Conservation (phyloP, 1,140 invertebrate species). For the Drosophila sturtevanti region DNA sequence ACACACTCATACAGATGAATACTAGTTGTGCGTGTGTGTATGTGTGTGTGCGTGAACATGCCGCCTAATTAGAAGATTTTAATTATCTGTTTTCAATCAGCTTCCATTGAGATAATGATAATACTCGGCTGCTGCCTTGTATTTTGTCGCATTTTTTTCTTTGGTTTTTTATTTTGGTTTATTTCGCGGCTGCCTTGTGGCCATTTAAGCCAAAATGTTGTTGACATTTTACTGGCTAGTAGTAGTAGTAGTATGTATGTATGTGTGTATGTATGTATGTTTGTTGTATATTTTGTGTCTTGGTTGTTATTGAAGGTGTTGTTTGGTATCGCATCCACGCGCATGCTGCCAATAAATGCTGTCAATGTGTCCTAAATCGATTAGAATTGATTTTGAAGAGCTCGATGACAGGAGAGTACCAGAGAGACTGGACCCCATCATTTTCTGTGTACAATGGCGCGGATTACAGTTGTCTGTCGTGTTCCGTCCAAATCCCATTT, state of each 20-base stretch:
- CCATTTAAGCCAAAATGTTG: slow-evolving; percentile 65
- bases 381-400: slow-evolving; percentile 78
- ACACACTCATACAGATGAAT: slow-evolving; percentile 5
- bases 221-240: slow-evolving; percentile 57
- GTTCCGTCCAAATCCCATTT: slow-evolving; percentile 54
- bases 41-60: slow-evolving; percentile 74
- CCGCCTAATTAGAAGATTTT: slow-evolving; percentile 80
- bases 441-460: slow-evolving; percentile 60
- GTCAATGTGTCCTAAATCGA: slow-evolving; percentile 79
- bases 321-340: slow-evolving; percentile 68
- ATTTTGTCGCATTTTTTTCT: slow-evolving; percentile 27
- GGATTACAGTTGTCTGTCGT: slow-evolving; percentile 79
- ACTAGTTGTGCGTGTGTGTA: slow-evolving; percentile 13
- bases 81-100: slow-evolving; percentile 80
- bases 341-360: slow-evolving; percentile 77
- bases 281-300: not conserved
- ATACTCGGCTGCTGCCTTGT: slow-evolving; percentile 50
- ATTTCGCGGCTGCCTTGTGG: slow-evolving; percentile 9
- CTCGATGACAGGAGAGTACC: slow-evolving; percentile 57
- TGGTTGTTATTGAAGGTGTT: slow-evolving; percentile 54
- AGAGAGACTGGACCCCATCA: slow-evolving; percentile 22
- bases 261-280: not conserved
- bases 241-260: slow-evolving; percentile 14
- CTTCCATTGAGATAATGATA: slow-evolving; percentile 77
- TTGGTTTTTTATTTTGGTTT: slow-evolving; percentile 1